Evolutionary conservation across 2,888 invertebrate genomes (phyloP), one percentile per base, ranked within the genome.

Genomic region (Polia nebulosa): DNA sequence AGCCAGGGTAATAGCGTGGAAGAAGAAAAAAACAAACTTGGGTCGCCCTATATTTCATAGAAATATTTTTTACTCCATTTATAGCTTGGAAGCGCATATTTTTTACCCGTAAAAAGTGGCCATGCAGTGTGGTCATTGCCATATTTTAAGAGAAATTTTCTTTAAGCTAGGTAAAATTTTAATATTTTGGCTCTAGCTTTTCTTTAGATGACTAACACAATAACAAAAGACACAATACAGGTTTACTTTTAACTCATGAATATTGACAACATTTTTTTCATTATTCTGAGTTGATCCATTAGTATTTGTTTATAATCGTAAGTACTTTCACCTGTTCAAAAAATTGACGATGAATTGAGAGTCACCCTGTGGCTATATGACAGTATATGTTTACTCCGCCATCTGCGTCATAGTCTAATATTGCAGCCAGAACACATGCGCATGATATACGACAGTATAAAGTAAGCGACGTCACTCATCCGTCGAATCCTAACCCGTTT

Each of bases 1-100:
- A 25, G 80, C 80, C 78, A 78, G 80, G 45, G 53, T 53, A 63
- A 75, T 57, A 70, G 56, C 65, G 63, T 52, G 80, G 49, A 65
- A 64, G 53, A 57, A 59, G 62, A 67, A 75, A 75, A 76, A 61
- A 65, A 62, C 59, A 70, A 69, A 79, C 70, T 67, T 56, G 41
- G 51, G 67, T 62, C 51, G 62, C 61, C 73, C 74, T 71, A 58
- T 71, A 57, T 78, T 61, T 78, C 67, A 73, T 73, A 61, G 57
- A 61, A 61, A 47, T 61, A 51, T 55, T 76, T 78, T 75, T 73
- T 76, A 60, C 34, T 64, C n/a, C 25, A 44, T 44, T 72, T 72
- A 52, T 53, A 53, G 9, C 15, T 22, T 22, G n/a, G 45, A 11
- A 51, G 20, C 63, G 17, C n/a, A 11, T 64, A n/a, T 62, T 49